Percentiles rank a stretch among this genome's conserved stretches.
These are phyloP conservation scores for Poicephalus gulielmi DNA, from an alignment of 2,113 vertebrate genomes.

Conservation along the genomic window DNA sequence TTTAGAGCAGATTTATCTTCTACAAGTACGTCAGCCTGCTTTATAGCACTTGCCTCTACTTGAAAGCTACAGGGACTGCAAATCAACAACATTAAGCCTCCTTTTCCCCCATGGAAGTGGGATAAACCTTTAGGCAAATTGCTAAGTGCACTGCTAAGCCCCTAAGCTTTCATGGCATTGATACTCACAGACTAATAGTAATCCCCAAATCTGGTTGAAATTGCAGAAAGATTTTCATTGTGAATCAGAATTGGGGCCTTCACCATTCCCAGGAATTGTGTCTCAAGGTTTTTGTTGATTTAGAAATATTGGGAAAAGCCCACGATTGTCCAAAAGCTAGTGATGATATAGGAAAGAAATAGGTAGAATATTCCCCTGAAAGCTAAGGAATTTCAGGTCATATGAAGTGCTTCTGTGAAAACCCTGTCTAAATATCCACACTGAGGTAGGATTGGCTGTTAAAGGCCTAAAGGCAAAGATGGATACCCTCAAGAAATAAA, in stretches of 20 bases:
- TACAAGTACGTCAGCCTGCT: slow-evolving; percentile 4
- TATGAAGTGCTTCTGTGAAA: background rate
- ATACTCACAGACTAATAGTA: background rate
- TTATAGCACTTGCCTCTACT: slow-evolving; percentile 31
- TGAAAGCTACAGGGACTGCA: slow-evolving; percentile 39
- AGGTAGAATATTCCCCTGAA: background rate
- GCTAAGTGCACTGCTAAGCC: slow-evolving; percentile 26
- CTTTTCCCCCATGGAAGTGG: slow-evolving; percentile 1
- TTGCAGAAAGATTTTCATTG: background rate
- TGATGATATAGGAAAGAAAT: background rate
- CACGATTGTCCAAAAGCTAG: background rate
- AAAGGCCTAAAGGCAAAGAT: background rate
- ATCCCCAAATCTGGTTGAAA: slow-evolving; percentile 6
- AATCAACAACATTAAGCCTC: slow-evolving; percentile 49
- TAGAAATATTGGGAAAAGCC: background rate
- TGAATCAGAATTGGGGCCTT: background rate
- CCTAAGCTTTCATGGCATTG: slow-evolving; percentile 19
- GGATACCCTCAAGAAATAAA: background rate
- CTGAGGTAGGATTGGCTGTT: background rate
- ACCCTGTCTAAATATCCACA: background rate
- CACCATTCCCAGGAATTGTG: background rate
- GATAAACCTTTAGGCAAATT: slow-evolving; percentile 55
- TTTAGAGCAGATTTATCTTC: slow-evolving; percentile 36
- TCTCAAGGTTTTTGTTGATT: background rate
- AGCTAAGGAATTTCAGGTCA: background rate